Evolutionary conservation across 2,888 invertebrate genomes (phyloP).

Genomic region (Melolontha melolontha): DNA sequence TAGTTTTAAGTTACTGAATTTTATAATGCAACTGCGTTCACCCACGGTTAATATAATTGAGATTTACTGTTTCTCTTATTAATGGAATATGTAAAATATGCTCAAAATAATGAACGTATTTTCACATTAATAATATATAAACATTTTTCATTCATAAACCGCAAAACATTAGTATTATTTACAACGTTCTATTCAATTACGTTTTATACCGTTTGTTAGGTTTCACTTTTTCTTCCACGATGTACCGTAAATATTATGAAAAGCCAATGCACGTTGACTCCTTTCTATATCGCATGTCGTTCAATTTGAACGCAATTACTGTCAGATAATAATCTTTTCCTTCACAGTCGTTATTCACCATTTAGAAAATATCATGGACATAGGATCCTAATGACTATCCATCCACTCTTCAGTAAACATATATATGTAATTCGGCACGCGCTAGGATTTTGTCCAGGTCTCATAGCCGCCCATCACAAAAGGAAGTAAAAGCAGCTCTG

Average conservation of each 20-base stretch:
- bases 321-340: conserved; percentile 31
- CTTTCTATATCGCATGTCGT: conserved; percentile 32
- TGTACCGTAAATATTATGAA: conserved; percentile 19
- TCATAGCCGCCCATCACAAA: conserved; percentile 25
- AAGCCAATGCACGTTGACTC: conserved; percentile 29
- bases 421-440: conserved; percentile 47
- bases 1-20: too few species aligned
- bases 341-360: conserved; percentile 30
- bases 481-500: conserved; percentile 36
- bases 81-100: too few species aligned
- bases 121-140: too few species aligned
- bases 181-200: conserved; percentile 10
- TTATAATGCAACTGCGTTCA: too few species aligned
- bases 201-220: conserved; percentile 24
- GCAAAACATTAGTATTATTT: conserved; percentile 7
- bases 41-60: too few species aligned
- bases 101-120: too few species aligned
- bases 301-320: conserved; percentile 29
- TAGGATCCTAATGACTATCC: conserved; percentile 37
- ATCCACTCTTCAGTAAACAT: conserved; percentile 45
- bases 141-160: too few species aligned
- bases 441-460: conserved; percentile 40
- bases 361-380: conserved; percentile 34
- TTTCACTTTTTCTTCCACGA: conserved; percentile 31
- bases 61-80: too few species aligned